Conservation (phyloP, 1,140 invertebrate genomes). For the Bombus ignitus region DNA sequence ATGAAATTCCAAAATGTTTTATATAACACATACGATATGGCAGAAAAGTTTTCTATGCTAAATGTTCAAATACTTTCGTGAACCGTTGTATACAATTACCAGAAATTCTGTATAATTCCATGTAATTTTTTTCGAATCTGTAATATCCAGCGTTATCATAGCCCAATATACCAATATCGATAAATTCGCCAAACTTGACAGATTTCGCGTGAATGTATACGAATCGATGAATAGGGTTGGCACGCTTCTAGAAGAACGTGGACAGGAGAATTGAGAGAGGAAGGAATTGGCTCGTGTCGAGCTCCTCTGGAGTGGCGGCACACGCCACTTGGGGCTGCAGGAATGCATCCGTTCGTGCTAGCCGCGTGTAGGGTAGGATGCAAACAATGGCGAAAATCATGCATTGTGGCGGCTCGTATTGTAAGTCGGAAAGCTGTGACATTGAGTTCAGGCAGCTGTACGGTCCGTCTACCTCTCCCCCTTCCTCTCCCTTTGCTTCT, state of each 20-base stretch:
- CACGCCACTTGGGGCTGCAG: conserved; percentile 45
- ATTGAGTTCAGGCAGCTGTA: conserved; percentile 78
- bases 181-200: too few relatives aligned
- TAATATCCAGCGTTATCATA: neutral
- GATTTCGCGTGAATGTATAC: neutral
- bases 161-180: neutral
- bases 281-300: conserved; percentile 52
- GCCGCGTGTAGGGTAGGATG: conserved; percentile 72
- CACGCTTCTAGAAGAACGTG: neutral
- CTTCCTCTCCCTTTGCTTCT: neutral
- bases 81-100: neutral
- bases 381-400: conserved; percentile 80
- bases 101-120: neutral
- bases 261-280: neutral
- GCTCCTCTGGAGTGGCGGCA: conserved; percentile 39
- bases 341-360: conserved; percentile 60
- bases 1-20: too few relatives aligned
- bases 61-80: too few relatives aligned
- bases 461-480: conserved; percentile 45
- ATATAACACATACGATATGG: too few relatives aligned
- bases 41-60: too few relatives aligned
- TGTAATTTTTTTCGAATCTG: too few relatives aligned
- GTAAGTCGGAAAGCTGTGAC: conserved; percentile 79
- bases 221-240: neutral
- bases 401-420: conserved; percentile 77